Base-by-base conservation (phyloP, 2,113 vertebrate species). In the Cavia porcellus region DNA sequence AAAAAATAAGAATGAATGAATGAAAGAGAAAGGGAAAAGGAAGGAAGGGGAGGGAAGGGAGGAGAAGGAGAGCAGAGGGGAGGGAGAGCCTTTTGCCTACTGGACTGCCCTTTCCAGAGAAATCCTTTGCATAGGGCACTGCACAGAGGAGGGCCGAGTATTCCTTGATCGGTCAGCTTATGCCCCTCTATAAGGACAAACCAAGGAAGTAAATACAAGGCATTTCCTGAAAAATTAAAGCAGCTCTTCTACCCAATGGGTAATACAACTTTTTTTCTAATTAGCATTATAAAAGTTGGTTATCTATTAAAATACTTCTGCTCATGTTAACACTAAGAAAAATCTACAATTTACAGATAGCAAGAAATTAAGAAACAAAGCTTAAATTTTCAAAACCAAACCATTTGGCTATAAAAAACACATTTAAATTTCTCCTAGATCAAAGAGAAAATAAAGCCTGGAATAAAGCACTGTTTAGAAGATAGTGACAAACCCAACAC, bases 391-490 rank as follows among this genome's bases (percentile, higher is more conserved):
- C 14, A 86, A 96, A 96, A 79, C 0, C 35, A 90, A 91, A 87
- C 7, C 32, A 72, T 2, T 90, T 42, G 20, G 8, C 87, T 90
- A 94, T 68, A 89, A 86, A 97, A 85, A 95, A 82, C 14, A 83
- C 59, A 85, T 92, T 32, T 88, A 97, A 97, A 80, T 90, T 94
- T 90, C 74, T 95, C 90, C 90, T 83, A 90, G 55, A 92, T 83
- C 61, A 85, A 89, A 96, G 81, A 74, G 25, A 72, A 93, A 93
- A 95, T 96, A 97, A 97, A 96, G 92, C 45, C 82, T 45, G 61
- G 90, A 94, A 90, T 95, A 94, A 91, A 38, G 57, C 77, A 89
- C 90, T 83, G 55, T 96, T 97, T 92, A 83, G 85, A 88, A 97
- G 96, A 96, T 20, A 81, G n/a, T 32, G 55, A 62, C 80, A 92